These are phyloP conservation scores for Hedya salicella DNA, from an alignment of 2,888 invertebrate species.

Conservation along the genomic window DNA sequence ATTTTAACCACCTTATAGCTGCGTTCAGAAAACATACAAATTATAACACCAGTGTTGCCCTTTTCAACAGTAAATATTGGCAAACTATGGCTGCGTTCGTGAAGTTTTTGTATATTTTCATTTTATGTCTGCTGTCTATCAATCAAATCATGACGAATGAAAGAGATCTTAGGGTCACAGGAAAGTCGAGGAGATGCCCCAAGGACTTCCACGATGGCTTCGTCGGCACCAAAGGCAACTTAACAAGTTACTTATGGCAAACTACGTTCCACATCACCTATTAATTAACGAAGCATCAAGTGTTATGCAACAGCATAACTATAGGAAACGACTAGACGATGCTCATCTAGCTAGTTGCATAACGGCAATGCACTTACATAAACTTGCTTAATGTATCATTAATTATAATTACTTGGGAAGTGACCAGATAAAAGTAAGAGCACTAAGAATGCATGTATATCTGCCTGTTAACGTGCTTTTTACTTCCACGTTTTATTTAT, in stretches of 20 bases:
- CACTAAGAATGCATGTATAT: background rate
- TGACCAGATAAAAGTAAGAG: background rate
- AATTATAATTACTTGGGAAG: slow-evolving; percentile 19
- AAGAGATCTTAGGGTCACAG: too few species aligned
- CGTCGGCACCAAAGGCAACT: too few species aligned
- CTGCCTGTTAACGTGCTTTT: background rate
- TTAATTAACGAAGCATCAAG: slow-evolving; percentile 19
- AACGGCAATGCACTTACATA: slow-evolving; percentile 9
- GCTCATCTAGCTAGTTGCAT: background rate
- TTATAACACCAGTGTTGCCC: too few species aligned
- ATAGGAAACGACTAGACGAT: slow-evolving; percentile 17
- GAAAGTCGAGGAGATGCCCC: too few species aligned
- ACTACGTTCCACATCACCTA: slow-evolving; percentile 16
- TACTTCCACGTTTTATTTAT: background rate
- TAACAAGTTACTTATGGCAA: background rate
- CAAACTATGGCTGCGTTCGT: too few species aligned
- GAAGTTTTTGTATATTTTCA: too few species aligned
- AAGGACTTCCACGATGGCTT: too few species aligned
- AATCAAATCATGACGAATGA: too few species aligned
- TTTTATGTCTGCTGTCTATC: too few species aligned
- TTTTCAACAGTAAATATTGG: too few species aligned
- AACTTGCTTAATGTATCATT: slow-evolving; percentile 6
- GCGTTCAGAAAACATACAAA: too few species aligned
- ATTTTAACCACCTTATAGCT: too few species aligned
- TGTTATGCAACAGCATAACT: slow-evolving; percentile 17